Base-by-base conservation (phyloP, 2,797 vertebrate species). In the Pipistrellus nathusii region DNA sequence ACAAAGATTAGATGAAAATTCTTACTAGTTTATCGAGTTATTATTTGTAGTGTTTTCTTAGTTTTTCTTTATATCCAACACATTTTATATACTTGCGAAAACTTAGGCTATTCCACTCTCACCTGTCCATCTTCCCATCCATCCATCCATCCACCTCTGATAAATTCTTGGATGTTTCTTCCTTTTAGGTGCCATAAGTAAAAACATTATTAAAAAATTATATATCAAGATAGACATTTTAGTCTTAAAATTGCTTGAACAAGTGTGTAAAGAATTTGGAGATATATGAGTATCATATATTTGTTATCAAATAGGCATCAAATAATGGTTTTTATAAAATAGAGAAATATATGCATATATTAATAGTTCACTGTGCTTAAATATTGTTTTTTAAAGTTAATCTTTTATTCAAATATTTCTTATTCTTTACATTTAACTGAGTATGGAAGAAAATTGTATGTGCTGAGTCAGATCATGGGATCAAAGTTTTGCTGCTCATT, bases 221-320 rank as follows among this genome's bases (percentile, higher is more conserved):
- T 84, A 30, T 76, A 38, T 77, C 8, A 91, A 78, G 15, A 55
- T 27, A 85, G 72, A 83, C 8, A 68, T 15, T 75, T 68, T 48
- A 81, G 46, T 73, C 93, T 96, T 83, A 88, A 93, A 90, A 80
- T 90, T 93, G 5, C 10, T 93, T 92, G 46, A 92, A n/a, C 13
- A 86, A 90, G 8, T 35, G 1, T 84, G 17, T 90, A 35, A 94
- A 71, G 21, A 92, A 75, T 87, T 46, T 68, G 44, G 18, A 83
- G 30, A 66, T 86, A 55, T 68, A 30, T 44, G 13, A 77, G 80
- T 55, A 69, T 4, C 15, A 81, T 13, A 27, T 94, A 53, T 92
- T 81, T 92, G 46, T 73, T 80, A 90, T 44, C 93, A 59, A 73
- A 3, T 8, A 87, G 80, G 9, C 17, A 81, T 55, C 8, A 77